phyloP scores from a whole-genome alignment of 2,113 vertebrate genomes.

The Gnathonemus echidnorhynchus region DNA sequence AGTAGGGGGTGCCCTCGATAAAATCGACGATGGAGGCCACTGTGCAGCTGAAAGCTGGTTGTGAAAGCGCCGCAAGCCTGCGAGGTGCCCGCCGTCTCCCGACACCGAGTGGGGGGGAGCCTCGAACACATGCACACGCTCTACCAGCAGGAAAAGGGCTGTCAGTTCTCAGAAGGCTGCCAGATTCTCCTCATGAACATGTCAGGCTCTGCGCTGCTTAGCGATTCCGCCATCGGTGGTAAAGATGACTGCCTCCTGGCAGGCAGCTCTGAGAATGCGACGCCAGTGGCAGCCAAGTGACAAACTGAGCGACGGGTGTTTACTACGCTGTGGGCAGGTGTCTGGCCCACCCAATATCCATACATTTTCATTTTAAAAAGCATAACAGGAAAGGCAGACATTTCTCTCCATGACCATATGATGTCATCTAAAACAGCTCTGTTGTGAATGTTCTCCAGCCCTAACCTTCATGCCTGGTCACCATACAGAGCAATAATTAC shows the following conservation, averaged over 20 bases:
- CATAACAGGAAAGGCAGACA: not conserved
- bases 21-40: conserved; percentile 1
- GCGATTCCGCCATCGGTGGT: conserved; percentile 53
- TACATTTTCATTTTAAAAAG: not conserved
- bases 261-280: not conserved
- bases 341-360: not conserved
- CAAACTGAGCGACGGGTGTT: conserved; percentile 11
- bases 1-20: not conserved
- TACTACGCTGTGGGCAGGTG: not conserved
- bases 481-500: conserved; percentile 22
- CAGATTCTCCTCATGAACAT: conserved; percentile 55
- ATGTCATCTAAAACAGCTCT: not conserved
- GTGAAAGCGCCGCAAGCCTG: not conserved
- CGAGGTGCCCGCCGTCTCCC: not conserved
- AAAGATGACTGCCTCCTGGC: conserved; percentile 33
- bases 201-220: conserved; percentile 53
- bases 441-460: not conserved
- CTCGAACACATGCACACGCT: not conserved
- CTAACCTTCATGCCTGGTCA: not conserved
- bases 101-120: not conserved
- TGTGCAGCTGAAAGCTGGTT: conserved; percentile 42
- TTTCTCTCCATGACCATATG: not conserved
- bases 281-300: not conserved
- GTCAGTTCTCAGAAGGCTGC: conserved; percentile 63
- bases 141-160: conserved; percentile 59